Conservation (phyloP, 2,113 vertebrate genomes). For the Neodontobutis hainanensis region DNA sequence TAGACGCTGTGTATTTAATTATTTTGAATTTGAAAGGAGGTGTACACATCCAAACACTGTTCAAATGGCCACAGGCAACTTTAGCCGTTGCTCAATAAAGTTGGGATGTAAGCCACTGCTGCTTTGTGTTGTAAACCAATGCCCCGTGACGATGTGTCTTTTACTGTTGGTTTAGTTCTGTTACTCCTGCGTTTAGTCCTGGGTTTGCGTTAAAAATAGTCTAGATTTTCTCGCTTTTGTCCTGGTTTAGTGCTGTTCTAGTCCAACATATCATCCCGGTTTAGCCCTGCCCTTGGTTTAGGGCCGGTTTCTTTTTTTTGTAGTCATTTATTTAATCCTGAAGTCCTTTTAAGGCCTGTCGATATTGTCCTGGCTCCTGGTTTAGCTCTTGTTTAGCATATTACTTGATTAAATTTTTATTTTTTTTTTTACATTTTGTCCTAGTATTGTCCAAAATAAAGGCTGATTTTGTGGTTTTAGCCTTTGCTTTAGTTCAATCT, state of each 20-base stretch:
- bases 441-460: no score
- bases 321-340: no score
- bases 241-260: background rate
- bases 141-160: no score
- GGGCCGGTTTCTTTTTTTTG: no score
- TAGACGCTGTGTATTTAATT: fast-evolving
- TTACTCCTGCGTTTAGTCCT: background rate
- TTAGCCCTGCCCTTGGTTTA: background rate
- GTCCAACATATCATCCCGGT: background rate
- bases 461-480: no score
- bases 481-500: no score
- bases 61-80: background rate
- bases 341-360: no score
- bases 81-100: constrained; percentile 33
- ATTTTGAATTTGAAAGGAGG: background rate
- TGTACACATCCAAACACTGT: background rate
- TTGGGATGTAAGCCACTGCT: constrained; percentile 14
- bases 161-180: no score
- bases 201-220: background rate
- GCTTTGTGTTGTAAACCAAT: background rate
- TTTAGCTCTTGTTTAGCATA: no score
- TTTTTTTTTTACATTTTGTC: no score
- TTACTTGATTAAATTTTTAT: no score
- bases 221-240: background rate
- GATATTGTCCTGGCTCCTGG: no score